Evolutionary conservation across 2,113 vertebrate genomes (phyloP).

Genomic region (Chinchilla lanigera): DNA sequence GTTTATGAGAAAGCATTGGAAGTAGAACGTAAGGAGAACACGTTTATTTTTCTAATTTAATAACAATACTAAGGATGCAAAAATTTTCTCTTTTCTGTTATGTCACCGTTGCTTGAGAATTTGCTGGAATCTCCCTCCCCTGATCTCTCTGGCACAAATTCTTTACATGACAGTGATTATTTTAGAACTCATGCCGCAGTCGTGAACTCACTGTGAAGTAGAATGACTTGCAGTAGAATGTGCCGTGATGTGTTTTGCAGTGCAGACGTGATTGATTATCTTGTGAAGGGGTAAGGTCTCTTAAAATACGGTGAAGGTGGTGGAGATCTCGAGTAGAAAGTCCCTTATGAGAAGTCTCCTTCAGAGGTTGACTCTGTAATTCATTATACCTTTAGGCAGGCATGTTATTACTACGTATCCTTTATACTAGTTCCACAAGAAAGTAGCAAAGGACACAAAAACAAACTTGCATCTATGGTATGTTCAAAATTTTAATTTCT

Average conservation of each 20-base stretch:
- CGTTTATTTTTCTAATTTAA: constrained; percentile 34
- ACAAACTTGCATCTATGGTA: background rate
- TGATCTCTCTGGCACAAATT: background rate
- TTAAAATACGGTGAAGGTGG: background rate
- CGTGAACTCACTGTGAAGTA: background rate
- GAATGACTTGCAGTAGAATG: background rate
- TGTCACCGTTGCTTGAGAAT: background rate
- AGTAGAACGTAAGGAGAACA: background rate
- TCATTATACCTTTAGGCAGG: background rate
- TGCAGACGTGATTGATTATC: background rate
- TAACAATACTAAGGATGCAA: background rate
- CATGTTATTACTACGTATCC: background rate
- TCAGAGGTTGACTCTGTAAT: background rate
- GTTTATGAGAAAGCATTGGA: background rate
- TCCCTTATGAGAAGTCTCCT: background rate
- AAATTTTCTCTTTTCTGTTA: background rate
- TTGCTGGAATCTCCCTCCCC: background rate
- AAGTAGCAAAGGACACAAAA: background rate
- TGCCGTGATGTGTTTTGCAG: background rate
- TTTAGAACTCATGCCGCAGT: background rate
- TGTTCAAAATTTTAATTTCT: constrained; percentile 41
- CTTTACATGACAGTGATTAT: background rate
- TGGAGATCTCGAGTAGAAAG: background rate
- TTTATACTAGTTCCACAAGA: background rate
- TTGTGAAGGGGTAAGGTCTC: background rate